A percentile compares a stretch with the other conserved stretches of the same genome.
Evolutionary conservation across 2,113 vertebrate species (phyloP).

Genomic region (Vireo altiloquus): DNA sequence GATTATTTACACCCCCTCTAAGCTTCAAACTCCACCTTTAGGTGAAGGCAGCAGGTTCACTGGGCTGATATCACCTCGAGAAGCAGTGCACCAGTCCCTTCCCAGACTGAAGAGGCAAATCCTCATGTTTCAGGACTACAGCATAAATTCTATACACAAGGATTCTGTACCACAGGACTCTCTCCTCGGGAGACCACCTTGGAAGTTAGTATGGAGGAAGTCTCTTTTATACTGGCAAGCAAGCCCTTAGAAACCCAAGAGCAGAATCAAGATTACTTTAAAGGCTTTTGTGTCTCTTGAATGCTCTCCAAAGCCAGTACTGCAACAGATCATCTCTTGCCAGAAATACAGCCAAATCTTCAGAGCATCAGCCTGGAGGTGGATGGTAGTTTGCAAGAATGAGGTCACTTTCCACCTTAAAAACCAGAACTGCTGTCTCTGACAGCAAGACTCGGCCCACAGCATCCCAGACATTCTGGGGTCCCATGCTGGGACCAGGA

Average conservation of each 20-base stretch:
- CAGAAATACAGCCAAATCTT: not conserved
- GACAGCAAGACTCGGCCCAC: accelerated
- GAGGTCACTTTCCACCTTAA: not conserved
- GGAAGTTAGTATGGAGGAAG: slow-evolving; percentile 42
- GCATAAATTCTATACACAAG: slow-evolving; percentile 56
- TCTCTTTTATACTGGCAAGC: slow-evolving; percentile 59
- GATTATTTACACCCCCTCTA: not conserved
- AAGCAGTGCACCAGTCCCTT: slow-evolving; percentile 60
- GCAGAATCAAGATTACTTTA: not conserved
- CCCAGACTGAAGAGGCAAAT: slow-evolving; percentile 61
- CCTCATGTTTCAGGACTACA: slow-evolving; percentile 59
- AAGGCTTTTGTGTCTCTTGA: not conserved
- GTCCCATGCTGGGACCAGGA: not conserved
- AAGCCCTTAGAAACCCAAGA: not conserved
- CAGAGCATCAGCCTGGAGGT: not conserved
- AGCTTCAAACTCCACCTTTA: not conserved
- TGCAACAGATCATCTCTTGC: not conserved
- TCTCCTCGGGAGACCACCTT: slow-evolving; percentile 60
- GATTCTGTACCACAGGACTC: slow-evolving; percentile 48
- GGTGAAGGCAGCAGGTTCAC: not conserved
- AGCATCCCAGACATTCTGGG: not conserved
- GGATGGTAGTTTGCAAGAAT: not conserved
- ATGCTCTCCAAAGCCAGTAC: not conserved
- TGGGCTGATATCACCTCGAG: not conserved
- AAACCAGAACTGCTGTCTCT: not conserved